A percentile compares a stretch with the other conserved stretches of the same genome.
Conservation (phyloP, 2,113 vertebrate species). For the Lagopus leucura region DNA sequence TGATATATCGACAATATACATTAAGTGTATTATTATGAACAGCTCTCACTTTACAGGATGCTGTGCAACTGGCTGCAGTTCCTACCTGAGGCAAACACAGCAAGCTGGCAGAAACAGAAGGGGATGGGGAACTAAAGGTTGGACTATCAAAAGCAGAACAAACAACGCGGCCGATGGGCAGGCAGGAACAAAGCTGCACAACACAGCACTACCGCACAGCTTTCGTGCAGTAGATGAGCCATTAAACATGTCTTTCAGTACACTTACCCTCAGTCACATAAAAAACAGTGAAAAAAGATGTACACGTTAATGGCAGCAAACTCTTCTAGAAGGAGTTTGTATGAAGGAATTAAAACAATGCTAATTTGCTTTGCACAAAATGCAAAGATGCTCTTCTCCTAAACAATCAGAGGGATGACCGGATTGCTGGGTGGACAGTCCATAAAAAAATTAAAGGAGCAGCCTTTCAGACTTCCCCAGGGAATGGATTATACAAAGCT, state of each 20-base stretch:
- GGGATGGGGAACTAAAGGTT: background rate
- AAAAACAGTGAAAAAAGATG: background rate
- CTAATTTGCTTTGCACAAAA: background rate
- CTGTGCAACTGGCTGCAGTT: background rate
- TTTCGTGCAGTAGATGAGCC: background rate
- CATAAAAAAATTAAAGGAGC: accelerated
- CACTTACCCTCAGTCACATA: background rate
- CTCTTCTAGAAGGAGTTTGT: background rate
- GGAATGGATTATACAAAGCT: constrained; percentile 41
- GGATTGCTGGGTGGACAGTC: background rate
- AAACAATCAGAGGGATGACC: background rate
- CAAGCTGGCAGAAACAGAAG: background rate
- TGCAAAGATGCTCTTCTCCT: background rate
- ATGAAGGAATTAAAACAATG: background rate
- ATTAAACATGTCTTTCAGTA: background rate
- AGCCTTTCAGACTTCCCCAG: background rate
- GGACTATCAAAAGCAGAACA: background rate
- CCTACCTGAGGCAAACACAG: background rate
- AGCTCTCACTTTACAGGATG: background rate
- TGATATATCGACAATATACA: background rate
- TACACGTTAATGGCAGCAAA: background rate
- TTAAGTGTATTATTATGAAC: background rate
- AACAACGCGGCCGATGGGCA: background rate
- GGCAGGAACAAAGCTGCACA: background rate
- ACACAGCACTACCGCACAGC: background rate